Base-by-base conservation (phyloP, 2,797 vertebrate genomes). In the Sus cebifrons region DNA sequence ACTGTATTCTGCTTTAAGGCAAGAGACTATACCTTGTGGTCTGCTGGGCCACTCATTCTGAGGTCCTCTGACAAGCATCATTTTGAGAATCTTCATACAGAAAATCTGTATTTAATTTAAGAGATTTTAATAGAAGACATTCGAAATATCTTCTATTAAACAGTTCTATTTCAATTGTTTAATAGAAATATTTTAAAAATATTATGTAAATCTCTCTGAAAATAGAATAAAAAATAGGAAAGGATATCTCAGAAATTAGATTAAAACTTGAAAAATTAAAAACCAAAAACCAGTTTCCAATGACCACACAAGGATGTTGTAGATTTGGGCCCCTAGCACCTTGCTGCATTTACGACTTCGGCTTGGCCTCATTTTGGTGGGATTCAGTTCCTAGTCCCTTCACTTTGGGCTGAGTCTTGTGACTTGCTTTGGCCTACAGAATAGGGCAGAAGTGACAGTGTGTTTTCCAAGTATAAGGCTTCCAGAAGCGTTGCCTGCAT, bases 231-330 rank as follows among this genome's bases (percentile, higher is more conserved):
- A 90, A 70, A 8, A 73, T 65, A 20, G 3, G 6, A 81, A 75
- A 68, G 0, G 0, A n/a, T 36, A 77, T 82, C 9, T 58, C 65
- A 87, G 16, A 82, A 90, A 62, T 36, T 62, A 15, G 6, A 60
- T 70, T 74, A 89, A 95, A 92, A 84, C 20, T 79, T 91, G 17
- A 54, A 93, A 96, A 94, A 95, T 3, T 62, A 18, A 95, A 97
- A 86, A 27, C 54, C 77, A 92, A 87, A 58, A 65, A n/a, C 62
- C 25, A 85, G 10, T 36, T 8, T 44, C 49, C 81, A 75, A 49
- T 14, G 49, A 84, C 23, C 18, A 87, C 74, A 79, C 25, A 64
- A 11, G 88, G n/a, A 25, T 60, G 32, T 90, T 56, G 12, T 23
- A 56, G 29, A 70, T 68, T 67, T 86, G 64, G 29, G 36, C 3